These are phyloP conservation scores for Amphiura filiformis DNA, from an alignment of 35 echinoderm and acorn worm species.

Conservation along the genomic window DNA sequence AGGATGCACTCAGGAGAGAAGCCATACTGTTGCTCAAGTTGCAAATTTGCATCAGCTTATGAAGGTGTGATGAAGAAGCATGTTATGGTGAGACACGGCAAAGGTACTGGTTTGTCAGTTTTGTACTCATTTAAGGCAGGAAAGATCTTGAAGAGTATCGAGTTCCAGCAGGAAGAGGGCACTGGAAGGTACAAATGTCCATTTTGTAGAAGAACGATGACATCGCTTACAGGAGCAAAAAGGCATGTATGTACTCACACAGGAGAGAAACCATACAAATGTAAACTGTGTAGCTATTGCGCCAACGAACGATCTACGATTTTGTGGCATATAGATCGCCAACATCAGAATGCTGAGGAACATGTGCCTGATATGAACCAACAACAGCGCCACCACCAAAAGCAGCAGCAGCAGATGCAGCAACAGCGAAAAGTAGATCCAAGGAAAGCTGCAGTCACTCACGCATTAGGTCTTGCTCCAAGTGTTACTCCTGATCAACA, in stretches of 20 bases:
- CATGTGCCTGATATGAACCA: background rate
- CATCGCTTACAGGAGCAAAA: background rate
- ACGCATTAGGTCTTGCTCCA: background rate
- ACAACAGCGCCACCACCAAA: background rate
- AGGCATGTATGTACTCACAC: background rate
- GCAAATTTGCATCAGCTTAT: background rate
- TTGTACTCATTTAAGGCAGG: background rate
- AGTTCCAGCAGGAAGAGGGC: background rate
- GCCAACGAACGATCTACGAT: background rate
- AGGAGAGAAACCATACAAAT: background rate
- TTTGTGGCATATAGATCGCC: background rate
- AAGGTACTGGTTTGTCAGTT: background rate
- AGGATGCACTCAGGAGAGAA: background rate
- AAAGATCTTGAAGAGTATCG: background rate
- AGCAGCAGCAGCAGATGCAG: background rate
- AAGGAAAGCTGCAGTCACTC: background rate
- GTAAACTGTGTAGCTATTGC: background rate
- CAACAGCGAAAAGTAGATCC: background rate
- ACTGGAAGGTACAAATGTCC: background rate
- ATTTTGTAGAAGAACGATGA: background rate
- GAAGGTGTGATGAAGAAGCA: background rate
- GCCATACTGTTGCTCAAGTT: background rate
- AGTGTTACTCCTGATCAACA: too few species aligned
- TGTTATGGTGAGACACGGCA: conserved; percentile 3
- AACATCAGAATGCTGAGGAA: background rate